Base-by-base conservation (phyloP, 1,140 invertebrate species). In the Chironomus striatipennis region DNA sequence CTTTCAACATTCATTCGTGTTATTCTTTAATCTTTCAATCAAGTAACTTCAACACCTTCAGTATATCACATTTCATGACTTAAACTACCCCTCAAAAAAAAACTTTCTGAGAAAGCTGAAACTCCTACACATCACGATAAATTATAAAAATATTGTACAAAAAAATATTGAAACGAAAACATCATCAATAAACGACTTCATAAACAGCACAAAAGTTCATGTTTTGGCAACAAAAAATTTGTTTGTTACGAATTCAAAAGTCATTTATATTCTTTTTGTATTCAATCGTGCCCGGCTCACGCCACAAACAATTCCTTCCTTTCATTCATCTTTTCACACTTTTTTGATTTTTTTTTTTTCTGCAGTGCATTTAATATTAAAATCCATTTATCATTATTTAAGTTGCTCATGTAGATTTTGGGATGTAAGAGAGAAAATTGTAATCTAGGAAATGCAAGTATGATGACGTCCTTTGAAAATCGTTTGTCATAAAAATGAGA, bases 361-460 rank as follows among this genome's bases (percentile, higher is more conserved):
- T 70, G 18, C 47, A 57, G 12, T n/a, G 12, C 12, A 57, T 57
- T 57, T 70, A 34, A 34, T 70, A 70, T 70, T 70, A 21, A 70
- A 70, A 70, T 70, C 65, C 65, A 70, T 70, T 70, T 70, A 70
- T 70, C 65, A 70, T 70, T 20, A 18, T 18, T 70, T 70, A 12
- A 57, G 1, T 15, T n/a, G 8, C 12, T 12, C 9, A 10, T 57
- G n/a, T n/a, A 57, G 47, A n/a, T 12, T 8, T 57, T 57, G 5
- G 47, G n/a, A 57, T 57, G 4, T 57, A 57, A 57, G 12, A 57
- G 12, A 57, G 47, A 57, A n/a, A 57, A 57, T n/a, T 57, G 47
- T 57, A n/a, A 34, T 34, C 24, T 34, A 34, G 24, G 5, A 34
- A 9, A 70, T 70, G 65, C 65, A 70, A 70, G 9, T 70, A 6